A percentile compares a stretch with the other conserved stretches of the same genome.
Conservation (phyloP, 2,113 vertebrate species). For the Melanotaenia duboulayi region DNA sequence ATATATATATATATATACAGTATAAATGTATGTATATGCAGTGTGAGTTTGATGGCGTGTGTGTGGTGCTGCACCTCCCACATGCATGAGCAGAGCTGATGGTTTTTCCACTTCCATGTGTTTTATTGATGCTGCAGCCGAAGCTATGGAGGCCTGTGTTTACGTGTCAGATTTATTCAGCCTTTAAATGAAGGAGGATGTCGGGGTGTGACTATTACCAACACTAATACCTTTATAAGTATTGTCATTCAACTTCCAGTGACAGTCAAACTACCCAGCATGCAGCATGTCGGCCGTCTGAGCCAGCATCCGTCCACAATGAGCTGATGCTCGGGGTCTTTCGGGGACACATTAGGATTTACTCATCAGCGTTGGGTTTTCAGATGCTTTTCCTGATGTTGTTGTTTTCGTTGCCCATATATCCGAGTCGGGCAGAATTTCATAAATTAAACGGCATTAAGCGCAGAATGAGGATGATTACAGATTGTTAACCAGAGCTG, state of each 20-base stretch:
- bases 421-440: constrained; percentile 29
- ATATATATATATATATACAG: neutral
- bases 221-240: constrained; percentile 28
- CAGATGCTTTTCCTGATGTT: constrained; percentile 7
- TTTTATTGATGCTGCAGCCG: constrained; percentile 61
- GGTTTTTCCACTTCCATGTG: constrained; percentile 57
- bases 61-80: constrained; percentile 39
- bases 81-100: constrained; percentile 62
- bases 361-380: neutral
- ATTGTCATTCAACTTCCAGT: constrained; percentile 27
- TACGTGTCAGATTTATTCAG: constrained; percentile 27
- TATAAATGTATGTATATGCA: neutral
- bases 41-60: constrained; percentile 8
- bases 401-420: constrained; percentile 22
- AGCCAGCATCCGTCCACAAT: neutral
- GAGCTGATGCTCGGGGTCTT: constrained; percentile 35
- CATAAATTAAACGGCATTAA: constrained; percentile 47
- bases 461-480: constrained; percentile 55
- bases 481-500: constrained; percentile 59
- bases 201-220: constrained; percentile 12
- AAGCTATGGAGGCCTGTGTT: constrained; percentile 54
- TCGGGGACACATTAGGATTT: constrained; percentile 43
- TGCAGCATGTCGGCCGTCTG: constrained; percentile 34
- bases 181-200: constrained; percentile 31
- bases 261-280: constrained; percentile 45